Evolutionary conservation across 2,113 vertebrate genomes (phyloP).

Genomic region (Poecilia latipinna): DNA sequence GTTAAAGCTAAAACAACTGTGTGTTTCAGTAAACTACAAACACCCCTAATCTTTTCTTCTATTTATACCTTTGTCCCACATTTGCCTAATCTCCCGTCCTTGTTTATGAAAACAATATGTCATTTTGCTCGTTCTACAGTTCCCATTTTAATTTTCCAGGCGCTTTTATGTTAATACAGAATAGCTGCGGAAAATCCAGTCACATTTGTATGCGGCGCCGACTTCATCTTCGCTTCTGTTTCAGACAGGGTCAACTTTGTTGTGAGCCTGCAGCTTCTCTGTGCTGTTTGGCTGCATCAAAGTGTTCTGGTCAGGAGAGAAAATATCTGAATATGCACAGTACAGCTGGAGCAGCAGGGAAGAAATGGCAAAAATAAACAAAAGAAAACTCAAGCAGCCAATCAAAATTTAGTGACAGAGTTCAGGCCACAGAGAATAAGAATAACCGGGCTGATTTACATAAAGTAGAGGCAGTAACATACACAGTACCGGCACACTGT

Average conservation of each 20-base stretch:
- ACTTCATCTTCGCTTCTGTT: slow-evolving; percentile 32
- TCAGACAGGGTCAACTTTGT: slow-evolving; percentile 43
- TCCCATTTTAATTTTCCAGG: slow-evolving; percentile 25
- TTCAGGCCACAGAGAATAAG: background rate
- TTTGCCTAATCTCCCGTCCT: slow-evolving; percentile 18
- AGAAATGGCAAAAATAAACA: slow-evolving; percentile 24
- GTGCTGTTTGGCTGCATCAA: slow-evolving; percentile 35
- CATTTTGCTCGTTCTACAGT: slow-evolving; percentile 16
- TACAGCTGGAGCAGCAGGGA: slow-evolving; percentile 25
- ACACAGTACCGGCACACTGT: background rate
- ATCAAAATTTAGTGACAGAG: slow-evolving; percentile 20
- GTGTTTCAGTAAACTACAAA: background rate
- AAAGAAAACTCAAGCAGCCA: slow-evolving; percentile 8
- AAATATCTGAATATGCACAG: slow-evolving; percentile 33
- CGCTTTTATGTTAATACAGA: slow-evolving; percentile 40
- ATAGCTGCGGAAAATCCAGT: slow-evolving; percentile 20
- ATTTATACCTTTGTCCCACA: slow-evolving; percentile 7
- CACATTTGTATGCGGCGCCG: slow-evolving; percentile 50
- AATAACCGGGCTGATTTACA: background rate
- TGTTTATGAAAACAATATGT: slow-evolving; percentile 22
- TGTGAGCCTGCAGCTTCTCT: slow-evolving; percentile 38
- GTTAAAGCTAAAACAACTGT: too few relatives aligned
- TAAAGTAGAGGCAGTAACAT: background rate
- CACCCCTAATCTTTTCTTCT: background rate
- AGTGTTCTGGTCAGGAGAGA: slow-evolving; percentile 34